Base-by-base conservation (phyloP, 2,888 invertebrate species). In the Ichneumoninae sp. region DNA sequence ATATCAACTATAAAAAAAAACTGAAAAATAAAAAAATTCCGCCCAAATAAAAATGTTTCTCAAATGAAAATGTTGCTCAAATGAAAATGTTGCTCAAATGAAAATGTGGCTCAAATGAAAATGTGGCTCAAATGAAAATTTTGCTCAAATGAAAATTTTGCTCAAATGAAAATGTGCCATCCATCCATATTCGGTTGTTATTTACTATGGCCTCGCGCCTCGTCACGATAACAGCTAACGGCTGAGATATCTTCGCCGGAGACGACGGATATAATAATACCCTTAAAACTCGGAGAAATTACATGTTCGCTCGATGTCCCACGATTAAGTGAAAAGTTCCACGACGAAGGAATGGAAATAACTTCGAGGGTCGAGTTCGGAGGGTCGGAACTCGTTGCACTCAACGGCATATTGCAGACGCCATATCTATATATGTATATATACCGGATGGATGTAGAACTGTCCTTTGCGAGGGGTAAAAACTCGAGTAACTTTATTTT, bases 281-380 rank as follows among this genome's bases (percentile, higher is more conserved):
- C 22, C 52, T 57, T n/a, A 19, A 60, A 82, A 82, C 47, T 70
- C 50, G 1, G 63, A 44, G 36, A 26, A 13, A 10, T 57, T 40
- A 40, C 50, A 74, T 36, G 40, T 7, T 19, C 36, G 63, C 60
- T 52, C 40, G 33, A 54, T 26, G 33, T 54, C 47, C 16, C 66
- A 19, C 65, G 22, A 70, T 81, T 54, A 66, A 76, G 70, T 50
- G 57, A 71, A 81, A 76, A 76, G 77, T 73, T 73, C 57, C 22
- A 22, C 10, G 36, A 60, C 33, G 3, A 33, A 68, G 16, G 19
- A 19, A 63, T 30, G 54, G 22, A 71, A 71, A 66, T 54, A 73
- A 80, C 30, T 73, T 80, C 16, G 66, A 30, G 54, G 52, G 40
- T 44, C 16, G 71, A 71, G 22, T 22, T 54, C 44, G 16, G 44